Evolutionary conservation across 1,140 invertebrate genomes (phyloP).

Genomic region (Procambarus virginalis): DNA sequence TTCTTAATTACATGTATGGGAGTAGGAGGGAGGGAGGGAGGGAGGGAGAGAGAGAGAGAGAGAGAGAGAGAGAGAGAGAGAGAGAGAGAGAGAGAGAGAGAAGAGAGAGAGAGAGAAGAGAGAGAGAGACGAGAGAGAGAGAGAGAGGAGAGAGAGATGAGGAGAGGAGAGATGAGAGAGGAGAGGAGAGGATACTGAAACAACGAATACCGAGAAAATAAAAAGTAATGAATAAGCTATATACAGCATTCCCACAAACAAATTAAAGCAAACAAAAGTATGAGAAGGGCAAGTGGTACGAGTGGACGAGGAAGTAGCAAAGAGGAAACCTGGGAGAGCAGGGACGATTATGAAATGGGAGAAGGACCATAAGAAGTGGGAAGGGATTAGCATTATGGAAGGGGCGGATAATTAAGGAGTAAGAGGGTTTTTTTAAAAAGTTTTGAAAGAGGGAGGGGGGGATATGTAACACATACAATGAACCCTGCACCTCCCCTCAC

Average conservation of each 20-base stretch:
- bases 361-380: neutral
- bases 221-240: neutral
- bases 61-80: neutral
- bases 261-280: neutral
- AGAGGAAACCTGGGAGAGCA: slow-evolving; percentile 22
- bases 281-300: neutral
- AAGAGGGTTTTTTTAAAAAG: too few relatives aligned
- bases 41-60: neutral
- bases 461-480: too few relatives aligned
- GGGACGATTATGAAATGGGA: neutral
- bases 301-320: neutral
- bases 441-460: too few relatives aligned
- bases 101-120: neutral
- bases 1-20: too few relatives aligned
- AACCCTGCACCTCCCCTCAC: too few relatives aligned
- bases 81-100: neutral
- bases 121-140: neutral
- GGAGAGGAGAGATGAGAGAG: neutral
- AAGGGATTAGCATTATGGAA: neutral
- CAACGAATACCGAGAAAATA: neutral
- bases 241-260: too few relatives aligned
- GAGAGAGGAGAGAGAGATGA: neutral
- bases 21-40: neutral
- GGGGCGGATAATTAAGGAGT: too few relatives aligned
- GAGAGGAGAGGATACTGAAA: neutral